A percentile compares a stretch with the other conserved stretches of the same genome.
phyloP scores from a whole-genome alignment of 37 sponge, comb jelly and placozoan genomes.

The Aplysina aerophoba region DNA sequence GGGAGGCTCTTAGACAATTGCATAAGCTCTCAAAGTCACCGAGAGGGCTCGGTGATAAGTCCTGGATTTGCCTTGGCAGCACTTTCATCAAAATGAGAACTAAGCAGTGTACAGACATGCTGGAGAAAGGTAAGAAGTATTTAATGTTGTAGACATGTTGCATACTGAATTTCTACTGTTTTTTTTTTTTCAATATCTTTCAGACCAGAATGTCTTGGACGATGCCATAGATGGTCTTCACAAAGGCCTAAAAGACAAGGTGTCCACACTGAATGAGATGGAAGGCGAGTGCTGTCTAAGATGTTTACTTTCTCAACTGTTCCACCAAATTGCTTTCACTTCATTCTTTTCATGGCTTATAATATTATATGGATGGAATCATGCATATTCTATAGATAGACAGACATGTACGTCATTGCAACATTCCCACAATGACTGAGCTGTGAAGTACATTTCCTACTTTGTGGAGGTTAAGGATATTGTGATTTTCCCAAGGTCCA shows the following conservation, averaged over 20 bases:
- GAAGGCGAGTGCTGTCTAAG: slow-evolving; percentile 59
- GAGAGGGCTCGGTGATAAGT: slow-evolving; percentile 18
- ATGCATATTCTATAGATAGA: too few species aligned
- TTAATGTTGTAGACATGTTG: background rate
- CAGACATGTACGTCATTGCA: too few species aligned
- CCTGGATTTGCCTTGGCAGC: slow-evolving; percentile 82
- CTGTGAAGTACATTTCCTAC: too few species aligned
- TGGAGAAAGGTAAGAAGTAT: slow-evolving; percentile 61
- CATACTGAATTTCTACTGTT: background rate
- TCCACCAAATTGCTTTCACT: too few species aligned
- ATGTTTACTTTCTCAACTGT: too few species aligned
- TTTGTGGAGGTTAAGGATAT: too few species aligned
- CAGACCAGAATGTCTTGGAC: slow-evolving; percentile 63
- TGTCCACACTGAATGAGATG: slow-evolving; percentile 69
- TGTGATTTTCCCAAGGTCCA: too few species aligned
- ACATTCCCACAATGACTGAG: too few species aligned
- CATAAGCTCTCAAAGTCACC: slow-evolving; percentile 17
- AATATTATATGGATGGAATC: too few species aligned
- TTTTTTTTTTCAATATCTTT: background rate
- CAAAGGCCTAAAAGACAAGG: slow-evolving; percentile 73
- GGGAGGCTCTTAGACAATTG: slow-evolving; percentile 78
- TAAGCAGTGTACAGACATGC: slow-evolving; percentile 34
- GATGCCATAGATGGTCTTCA: slow-evolving; percentile 58
- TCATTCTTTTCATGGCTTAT: background rate
- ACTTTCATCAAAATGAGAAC: slow-evolving; percentile 80